phyloP scores from a whole-genome alignment of 2,797 vertebrate genomes.

The Channa striata region DNA sequence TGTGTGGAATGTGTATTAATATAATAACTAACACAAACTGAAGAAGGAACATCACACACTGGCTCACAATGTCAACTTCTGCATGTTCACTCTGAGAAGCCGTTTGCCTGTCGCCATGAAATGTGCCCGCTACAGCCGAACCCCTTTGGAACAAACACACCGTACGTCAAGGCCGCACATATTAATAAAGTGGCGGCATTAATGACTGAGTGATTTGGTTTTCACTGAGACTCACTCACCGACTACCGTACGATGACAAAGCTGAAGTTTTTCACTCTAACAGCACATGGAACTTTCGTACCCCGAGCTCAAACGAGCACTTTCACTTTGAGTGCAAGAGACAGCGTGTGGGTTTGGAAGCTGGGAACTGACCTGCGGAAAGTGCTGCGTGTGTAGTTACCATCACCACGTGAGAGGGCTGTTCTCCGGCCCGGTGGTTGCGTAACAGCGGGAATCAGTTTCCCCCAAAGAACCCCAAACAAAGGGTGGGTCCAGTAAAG shows the following conservation, averaged over 20 bases:
- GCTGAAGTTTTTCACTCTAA: conserved; percentile 45
- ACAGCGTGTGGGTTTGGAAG: conserved; percentile 61
- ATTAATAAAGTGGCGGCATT: neutral
- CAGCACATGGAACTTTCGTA: conserved; percentile 48
- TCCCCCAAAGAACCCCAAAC: conserved; percentile 36
- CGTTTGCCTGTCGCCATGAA: too few relatives aligned
- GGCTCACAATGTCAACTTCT: too few relatives aligned
- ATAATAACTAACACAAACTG: too few relatives aligned
- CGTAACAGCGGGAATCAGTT: conserved; percentile 72
- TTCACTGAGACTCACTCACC: neutral
- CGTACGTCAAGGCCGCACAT: too few relatives aligned
- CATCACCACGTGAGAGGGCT: conserved; percentile 63
- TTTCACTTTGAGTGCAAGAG: conserved; percentile 48
- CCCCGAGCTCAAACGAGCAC: conserved; percentile 58
- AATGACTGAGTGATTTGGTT: conserved; percentile 25
- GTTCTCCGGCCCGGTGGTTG: conserved; percentile 63
- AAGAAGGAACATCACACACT: too few relatives aligned
- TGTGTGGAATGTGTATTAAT: too few relatives aligned
- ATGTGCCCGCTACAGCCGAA: too few relatives aligned
- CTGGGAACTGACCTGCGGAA: conserved; percentile 64
- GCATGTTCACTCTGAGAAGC: too few relatives aligned
- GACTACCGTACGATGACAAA: conserved; percentile 58
- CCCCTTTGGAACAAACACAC: too few relatives aligned
- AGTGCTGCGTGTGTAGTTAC: conserved; percentile 69
- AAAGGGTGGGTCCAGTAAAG: conserved; percentile 61